Conservation (phyloP, 92 coral and sea anemone genomes). For the Isaurus tuberculatus region DNA sequence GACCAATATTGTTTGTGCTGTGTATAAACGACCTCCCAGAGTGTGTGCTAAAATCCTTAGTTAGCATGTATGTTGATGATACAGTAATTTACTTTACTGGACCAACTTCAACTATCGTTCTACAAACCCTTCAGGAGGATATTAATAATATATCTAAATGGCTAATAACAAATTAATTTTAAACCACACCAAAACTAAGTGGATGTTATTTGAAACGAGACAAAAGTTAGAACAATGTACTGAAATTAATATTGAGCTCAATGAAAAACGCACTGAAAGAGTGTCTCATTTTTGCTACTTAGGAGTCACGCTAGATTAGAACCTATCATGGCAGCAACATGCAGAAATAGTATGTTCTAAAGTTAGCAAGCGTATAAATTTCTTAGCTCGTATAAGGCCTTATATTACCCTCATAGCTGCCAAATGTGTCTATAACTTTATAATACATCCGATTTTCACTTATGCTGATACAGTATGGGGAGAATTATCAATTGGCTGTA, state of each 20-base stretch:
- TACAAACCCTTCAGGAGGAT: constrained; percentile 21
- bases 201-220: constrained; percentile 29
- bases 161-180: constrained; percentile 27
- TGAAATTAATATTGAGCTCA: neutral
- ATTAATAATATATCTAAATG: constrained; percentile 17
- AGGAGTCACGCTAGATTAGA: constrained; percentile 17
- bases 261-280: constrained; percentile 4
- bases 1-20: too few species aligned
- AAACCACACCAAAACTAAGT: neutral
- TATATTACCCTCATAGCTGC: constrained; percentile 24
- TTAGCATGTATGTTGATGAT: too few species aligned
- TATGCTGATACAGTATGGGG: constrained; percentile 19
- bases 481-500: constrained; percentile 26
- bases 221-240: neutral
- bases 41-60: too few species aligned
- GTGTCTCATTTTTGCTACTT: constrained; percentile 1
- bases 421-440: constrained; percentile 26
- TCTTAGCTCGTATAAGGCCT: constrained; percentile 25
- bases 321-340: constrained; percentile 38
- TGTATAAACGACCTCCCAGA: too few species aligned
- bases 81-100: constrained; percentile 2
- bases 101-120: neutral
- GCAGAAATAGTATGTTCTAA: constrained; percentile 33
- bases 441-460: constrained; percentile 15
- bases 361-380: constrained; percentile 9